Evolutionary conservation across 2,888 invertebrate species (phyloP).

Genomic region (Chloroclysta siterata): DNA sequence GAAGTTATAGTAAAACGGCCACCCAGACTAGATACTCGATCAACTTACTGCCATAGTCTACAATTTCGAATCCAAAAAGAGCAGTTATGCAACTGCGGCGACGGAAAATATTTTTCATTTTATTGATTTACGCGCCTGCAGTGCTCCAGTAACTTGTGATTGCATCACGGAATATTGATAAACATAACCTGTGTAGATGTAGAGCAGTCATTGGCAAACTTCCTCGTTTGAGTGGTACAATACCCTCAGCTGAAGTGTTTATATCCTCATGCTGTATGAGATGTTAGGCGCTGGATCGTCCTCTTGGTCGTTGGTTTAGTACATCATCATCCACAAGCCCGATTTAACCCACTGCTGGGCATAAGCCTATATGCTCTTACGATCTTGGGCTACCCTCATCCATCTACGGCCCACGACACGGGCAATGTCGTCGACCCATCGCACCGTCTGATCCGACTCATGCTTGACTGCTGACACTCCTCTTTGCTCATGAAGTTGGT

Average conservation of each 20-base stretch:
- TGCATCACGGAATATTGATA: slow-evolving; percentile 29
- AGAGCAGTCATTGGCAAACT: slow-evolving; percentile 21
- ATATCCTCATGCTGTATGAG: too few species aligned
- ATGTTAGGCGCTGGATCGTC: too few species aligned
- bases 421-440: too few species aligned
- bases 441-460: too few species aligned
- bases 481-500: too few species aligned
- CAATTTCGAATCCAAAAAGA: slow-evolving; percentile 37
- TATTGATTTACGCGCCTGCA: slow-evolving; percentile 23
- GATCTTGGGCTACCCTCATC: too few species aligned
- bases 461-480: too few species aligned
- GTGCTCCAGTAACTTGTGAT: slow-evolving; percentile 20
- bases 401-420: too few species aligned
- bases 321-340: too few species aligned
- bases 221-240: slow-evolving; percentile 13
- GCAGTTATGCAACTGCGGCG: slow-evolving; percentile 32
- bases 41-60: background rate
- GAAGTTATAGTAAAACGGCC: background rate
- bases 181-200: slow-evolving; percentile 24
- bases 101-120: slow-evolving; percentile 26
- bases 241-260: background rate
- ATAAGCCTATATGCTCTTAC: too few species aligned
- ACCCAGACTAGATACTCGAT: background rate
- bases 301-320: too few species aligned
- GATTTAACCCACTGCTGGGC: too few species aligned